Base-by-base conservation (phyloP, 1,140 invertebrate genomes). In the Zaprionus vittiger region DNA sequence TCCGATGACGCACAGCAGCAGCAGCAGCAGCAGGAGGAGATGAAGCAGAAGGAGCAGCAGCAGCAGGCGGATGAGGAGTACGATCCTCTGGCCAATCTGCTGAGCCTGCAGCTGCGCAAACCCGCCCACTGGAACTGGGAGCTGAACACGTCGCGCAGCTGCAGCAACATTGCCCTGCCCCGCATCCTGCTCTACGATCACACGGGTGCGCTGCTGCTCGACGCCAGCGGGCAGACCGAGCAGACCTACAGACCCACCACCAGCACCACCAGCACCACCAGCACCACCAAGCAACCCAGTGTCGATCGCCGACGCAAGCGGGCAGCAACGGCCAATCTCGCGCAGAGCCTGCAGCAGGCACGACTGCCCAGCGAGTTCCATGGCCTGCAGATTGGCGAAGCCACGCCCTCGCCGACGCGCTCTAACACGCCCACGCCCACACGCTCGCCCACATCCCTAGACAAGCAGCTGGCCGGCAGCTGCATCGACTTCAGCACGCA, bases 111-210 rank as follows among this genome's bases (percentile, higher is more conserved):
- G 73, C 75, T 94, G 38, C 92, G 91, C 54, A 94, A 94, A 67
- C 94, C 94, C 0, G 91, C 93, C 64, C 86, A 90, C 70, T 94
- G 94, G 94, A 93, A 94, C 70, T 94, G 94, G 94, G 93, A 94
- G 83, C 70, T 94, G 66, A 93, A 92, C 20, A 94, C 94, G 5
- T 94, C 94, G 6, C 93, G 93, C 61, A 94, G 94, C 24, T 94
- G 94, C 44, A 93, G 93, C 20, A 93, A 94, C 67, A 94, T 94
- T 24, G 80, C 91, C 14, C 77, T 94, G 62, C 94, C 94, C 1
- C 91, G 92, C 0, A 94, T 94, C 11, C 80, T 94, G 54, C 80
- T 94, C 1, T 94, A 92, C 68, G 93, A 94, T 72, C 91, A 93
- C 59, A 92, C 92, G 37, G 93, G 93, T 5, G 78, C 92, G 54